Conservation (phyloP, 2,888 invertebrate genomes). For the Clusia tigrina region DNA sequence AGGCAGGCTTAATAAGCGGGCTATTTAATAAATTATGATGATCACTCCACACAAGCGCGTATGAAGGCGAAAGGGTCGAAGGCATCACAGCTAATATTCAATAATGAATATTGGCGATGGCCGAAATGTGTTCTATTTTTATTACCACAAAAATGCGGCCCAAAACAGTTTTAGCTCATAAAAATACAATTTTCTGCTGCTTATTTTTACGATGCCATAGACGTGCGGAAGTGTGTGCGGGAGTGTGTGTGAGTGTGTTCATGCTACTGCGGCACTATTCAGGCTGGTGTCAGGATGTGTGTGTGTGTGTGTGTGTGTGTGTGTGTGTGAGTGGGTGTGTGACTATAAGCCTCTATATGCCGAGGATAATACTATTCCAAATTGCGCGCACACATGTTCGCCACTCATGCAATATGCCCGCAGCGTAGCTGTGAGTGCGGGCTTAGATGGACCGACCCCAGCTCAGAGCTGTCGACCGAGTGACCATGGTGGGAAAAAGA, state of each 20-base stretch:
- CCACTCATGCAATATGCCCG: neutral
- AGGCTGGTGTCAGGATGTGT: no score
- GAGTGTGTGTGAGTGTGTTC: neutral
- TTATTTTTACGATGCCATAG: slow-evolving; percentile 43
- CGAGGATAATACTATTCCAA: slow-evolving; percentile 24
- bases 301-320: neutral
- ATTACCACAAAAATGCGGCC: slow-evolving; percentile 59
- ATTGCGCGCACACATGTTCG: slow-evolving; percentile 52
- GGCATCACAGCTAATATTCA: slow-evolving; percentile 51
- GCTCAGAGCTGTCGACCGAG: neutral
- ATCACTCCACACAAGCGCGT: neutral
- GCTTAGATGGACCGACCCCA: neutral
- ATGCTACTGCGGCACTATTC: no score
- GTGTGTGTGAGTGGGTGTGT: neutral
- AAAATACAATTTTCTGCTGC: slow-evolving; percentile 62
- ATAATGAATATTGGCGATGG: slow-evolving; percentile 49
- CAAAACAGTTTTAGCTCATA: slow-evolving; percentile 61
- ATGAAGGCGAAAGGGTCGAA: slow-evolving; percentile 29
- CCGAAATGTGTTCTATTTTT: slow-evolving; percentile 44
- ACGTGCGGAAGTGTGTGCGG: neutral
- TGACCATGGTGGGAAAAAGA: neutral
- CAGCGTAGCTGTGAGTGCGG: neutral
- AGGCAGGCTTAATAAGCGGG: neutral
- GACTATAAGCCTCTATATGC: neutral
- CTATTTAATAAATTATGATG: slow-evolving; percentile 1